Percentiles rank a stretch among this genome's conserved stretches.
Evolutionary conservation across 2,113 vertebrate species (phyloP).

Genomic region (Gila orcuttii): DNA sequence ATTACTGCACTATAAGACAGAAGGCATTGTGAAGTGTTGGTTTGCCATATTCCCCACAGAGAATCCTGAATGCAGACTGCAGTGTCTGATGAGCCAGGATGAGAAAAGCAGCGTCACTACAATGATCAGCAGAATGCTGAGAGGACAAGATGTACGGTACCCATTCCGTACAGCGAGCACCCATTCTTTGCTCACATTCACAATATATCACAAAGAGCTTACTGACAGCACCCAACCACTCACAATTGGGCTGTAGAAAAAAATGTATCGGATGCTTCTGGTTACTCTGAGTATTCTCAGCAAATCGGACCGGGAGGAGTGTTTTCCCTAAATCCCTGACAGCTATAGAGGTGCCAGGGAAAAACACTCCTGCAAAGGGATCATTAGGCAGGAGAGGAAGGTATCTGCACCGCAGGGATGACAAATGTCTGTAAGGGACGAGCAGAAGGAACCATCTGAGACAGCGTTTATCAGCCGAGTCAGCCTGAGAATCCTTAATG

Average conservation of each 20-base stretch:
- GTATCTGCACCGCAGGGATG: constrained; percentile 28
- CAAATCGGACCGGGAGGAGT: neutral
- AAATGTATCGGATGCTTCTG: neutral
- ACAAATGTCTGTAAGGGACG: constrained; percentile 42
- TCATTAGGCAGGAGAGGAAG: constrained; percentile 39
- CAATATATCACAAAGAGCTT: constrained; percentile 24
- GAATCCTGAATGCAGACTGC: constrained; percentile 1
- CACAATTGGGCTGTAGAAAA: constrained; percentile 19
- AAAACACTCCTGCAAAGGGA: constrained; percentile 12
- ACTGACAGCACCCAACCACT: constrained; percentile 1
- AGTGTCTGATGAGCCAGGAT: constrained; percentile 1
- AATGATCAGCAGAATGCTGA: constrained; percentile 18
- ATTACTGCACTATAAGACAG: neutral
- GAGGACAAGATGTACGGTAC: neutral
- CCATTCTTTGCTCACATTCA: constrained; percentile 6
- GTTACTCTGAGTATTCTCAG: neutral
- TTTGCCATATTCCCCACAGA: neutral
- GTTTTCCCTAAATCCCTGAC: constrained; percentile 29
- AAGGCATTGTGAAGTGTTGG: neutral
- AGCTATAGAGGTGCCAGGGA: constrained; percentile 20
- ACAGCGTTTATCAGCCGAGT: constrained; percentile 42
- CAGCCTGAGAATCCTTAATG: constrained; percentile 48
- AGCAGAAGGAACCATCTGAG: neutral
- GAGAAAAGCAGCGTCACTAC: neutral
- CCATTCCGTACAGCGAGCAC: neutral